These are phyloP conservation scores for Orycteropus afer DNA, from an alignment of 2,113 vertebrate species.

Conservation along the genomic window DNA sequence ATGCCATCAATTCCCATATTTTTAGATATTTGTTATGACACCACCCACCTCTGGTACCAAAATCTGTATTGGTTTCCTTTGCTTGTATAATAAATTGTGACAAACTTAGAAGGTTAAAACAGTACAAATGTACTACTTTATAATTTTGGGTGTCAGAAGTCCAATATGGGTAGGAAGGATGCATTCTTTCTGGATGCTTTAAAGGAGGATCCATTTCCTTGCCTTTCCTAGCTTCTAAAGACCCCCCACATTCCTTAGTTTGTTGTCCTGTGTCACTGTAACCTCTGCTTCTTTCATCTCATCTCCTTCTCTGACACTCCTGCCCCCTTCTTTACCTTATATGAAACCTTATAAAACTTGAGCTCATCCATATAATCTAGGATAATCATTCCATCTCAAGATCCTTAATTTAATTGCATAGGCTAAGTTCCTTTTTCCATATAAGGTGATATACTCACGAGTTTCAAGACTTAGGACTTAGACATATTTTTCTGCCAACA, in stretches of 20 bases:
- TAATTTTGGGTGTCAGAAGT: not conserved
- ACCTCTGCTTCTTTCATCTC: not conserved
- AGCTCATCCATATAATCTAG: not conserved
- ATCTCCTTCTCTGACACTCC: not conserved
- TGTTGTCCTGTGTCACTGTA: not conserved
- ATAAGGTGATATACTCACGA: not conserved
- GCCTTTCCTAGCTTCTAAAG: not conserved
- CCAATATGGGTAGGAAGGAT: too few species aligned
- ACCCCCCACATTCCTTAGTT: not conserved
- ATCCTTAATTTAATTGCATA: too few species aligned
- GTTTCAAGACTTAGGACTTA: not conserved
- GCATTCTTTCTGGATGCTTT: accelerated
- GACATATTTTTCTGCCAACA: not conserved
- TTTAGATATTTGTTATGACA: not conserved
- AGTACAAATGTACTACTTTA: not conserved
- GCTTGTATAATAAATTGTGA: not conserved
- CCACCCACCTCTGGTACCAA: not conserved
- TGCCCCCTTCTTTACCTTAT: not conserved
- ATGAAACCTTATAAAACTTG: not conserved
- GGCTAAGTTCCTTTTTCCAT: not conserved
- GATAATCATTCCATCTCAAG: not conserved
- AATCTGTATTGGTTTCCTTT: not conserved
- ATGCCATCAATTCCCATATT: too few species aligned
- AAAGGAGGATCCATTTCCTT: not conserved
- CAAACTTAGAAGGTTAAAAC: not conserved